A percentile compares a stretch with the other conserved stretches of the same genome.
Evolutionary conservation across 1,140 invertebrate genomes (phyloP).

Genomic region (Epicauta chinensis): DNA sequence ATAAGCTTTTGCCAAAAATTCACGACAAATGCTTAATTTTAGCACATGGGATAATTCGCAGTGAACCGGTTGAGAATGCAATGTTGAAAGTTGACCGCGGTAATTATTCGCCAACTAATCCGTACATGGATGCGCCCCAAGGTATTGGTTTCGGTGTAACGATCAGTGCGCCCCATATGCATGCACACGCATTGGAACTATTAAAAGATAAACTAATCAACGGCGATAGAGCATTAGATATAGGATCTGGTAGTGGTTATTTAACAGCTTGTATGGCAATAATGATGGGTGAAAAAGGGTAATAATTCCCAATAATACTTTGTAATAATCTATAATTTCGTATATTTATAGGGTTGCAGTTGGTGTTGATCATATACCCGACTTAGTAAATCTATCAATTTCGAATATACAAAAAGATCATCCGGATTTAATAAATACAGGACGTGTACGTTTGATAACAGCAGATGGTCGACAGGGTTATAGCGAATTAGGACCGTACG

Average conservation of each 20-base stretch:
- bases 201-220: slow-evolving; percentile 74
- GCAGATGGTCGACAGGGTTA: slow-evolving; percentile 83
- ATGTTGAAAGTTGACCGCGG: slow-evolving; percentile 84
- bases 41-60: slow-evolving; percentile 84
- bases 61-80: slow-evolving; percentile 68
- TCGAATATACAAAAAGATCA: slow-evolving; percentile 75
- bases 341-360: slow-evolving; percentile 50
- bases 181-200: slow-evolving; percentile 89
- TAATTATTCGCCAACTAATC: slow-evolving; percentile 67
- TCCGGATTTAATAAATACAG: slow-evolving; percentile 56
- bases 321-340: not conserved
- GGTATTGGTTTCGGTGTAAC: slow-evolving; percentile 86
- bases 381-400: slow-evolving; percentile 69
- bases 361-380: slow-evolving; percentile 90
- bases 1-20: slow-evolving; percentile 3
- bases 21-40: slow-evolving; percentile 37
- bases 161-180: slow-evolving; percentile 98
- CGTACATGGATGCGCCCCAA: slow-evolving; percentile 88
- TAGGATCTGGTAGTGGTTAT: slow-evolving; percentile 94
- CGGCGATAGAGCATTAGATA: slow-evolving; percentile 81
- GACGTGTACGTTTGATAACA: slow-evolving; percentile 64
- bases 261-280: slow-evolving; percentile 91
- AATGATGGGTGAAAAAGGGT: slow-evolving; percentile 74
- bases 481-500: slow-evolving; percentile 67
- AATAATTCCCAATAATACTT: slow-evolving; percentile 4